Conservation (phyloP, 2,113 vertebrate genomes). For the Peromyscus maniculatus region DNA sequence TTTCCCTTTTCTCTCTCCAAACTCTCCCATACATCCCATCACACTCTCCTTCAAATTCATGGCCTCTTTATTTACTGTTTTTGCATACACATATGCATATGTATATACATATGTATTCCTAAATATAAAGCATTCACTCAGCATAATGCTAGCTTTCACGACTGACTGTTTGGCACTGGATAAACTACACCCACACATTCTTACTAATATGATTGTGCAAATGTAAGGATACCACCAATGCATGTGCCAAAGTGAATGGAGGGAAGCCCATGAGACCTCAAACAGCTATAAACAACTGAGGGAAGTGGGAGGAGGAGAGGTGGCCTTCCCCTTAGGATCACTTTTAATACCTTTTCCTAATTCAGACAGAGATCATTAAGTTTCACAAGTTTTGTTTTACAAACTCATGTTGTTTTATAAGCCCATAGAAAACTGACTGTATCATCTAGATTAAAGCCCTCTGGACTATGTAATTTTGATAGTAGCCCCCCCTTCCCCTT, state of each 20-base stretch:
- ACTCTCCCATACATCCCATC: background rate
- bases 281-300: no score
- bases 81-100: background rate
- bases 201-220: background rate
- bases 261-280: no score
- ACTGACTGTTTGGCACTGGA: background rate
- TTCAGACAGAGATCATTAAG: constrained; percentile 6
- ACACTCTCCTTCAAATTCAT: background rate
- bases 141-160: background rate
- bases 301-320: no score
- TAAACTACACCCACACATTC: background rate
- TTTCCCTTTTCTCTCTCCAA: background rate
- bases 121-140: background rate
- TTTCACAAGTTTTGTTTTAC: background rate
- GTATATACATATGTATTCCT: background rate
- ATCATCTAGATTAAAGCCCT: background rate
- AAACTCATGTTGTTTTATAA: background rate
- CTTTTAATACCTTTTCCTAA: background rate
- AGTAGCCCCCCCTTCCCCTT: background rate
- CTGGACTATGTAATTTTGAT: background rate
- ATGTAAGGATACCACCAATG: background rate
- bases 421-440: background rate
- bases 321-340: background rate
- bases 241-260: background rate
- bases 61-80: background rate